Conservation (phyloP, 2,113 vertebrate species). For the Microcebus jonahi region DNA sequence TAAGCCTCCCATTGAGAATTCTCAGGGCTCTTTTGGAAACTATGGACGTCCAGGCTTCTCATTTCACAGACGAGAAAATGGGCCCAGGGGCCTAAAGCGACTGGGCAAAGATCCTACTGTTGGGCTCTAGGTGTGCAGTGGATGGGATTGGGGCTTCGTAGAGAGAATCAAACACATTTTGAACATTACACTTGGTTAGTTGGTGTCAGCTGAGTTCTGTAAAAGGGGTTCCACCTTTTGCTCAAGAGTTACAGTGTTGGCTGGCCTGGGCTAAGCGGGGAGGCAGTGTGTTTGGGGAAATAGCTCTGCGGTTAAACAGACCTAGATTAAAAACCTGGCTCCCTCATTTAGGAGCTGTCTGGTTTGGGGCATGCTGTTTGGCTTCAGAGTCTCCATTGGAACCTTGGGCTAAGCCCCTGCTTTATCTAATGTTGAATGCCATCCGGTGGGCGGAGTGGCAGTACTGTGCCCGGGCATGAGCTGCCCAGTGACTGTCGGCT, state of each 20-base stretch:
- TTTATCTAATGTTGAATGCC: background rate
- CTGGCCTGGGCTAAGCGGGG: background rate
- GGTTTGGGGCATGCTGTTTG: background rate
- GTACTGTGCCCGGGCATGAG: background rate
- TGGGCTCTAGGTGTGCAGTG: background rate
- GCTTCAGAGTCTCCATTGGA: background rate
- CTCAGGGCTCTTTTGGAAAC: background rate
- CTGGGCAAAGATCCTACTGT: background rate
- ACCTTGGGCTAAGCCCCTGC: background rate
- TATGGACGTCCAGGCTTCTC: background rate
- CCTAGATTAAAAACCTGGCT: background rate
- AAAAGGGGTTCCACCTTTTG: background rate
- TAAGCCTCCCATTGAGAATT: background rate
- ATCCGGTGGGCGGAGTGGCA: background rate
- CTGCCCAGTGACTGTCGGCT: background rate
- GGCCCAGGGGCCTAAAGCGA: too few relatives aligned
- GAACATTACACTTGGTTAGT: background rate
- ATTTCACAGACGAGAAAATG: background rate
- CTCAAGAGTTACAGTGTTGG: background rate
- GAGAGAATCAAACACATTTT: background rate
- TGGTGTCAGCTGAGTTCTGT: background rate
- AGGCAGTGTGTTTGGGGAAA: background rate
- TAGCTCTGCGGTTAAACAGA: background rate
- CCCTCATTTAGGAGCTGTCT: background rate
- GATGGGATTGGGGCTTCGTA: background rate